Base-by-base conservation (phyloP, 2,113 vertebrate species). In the Nothobranchius furzeri region DNA sequence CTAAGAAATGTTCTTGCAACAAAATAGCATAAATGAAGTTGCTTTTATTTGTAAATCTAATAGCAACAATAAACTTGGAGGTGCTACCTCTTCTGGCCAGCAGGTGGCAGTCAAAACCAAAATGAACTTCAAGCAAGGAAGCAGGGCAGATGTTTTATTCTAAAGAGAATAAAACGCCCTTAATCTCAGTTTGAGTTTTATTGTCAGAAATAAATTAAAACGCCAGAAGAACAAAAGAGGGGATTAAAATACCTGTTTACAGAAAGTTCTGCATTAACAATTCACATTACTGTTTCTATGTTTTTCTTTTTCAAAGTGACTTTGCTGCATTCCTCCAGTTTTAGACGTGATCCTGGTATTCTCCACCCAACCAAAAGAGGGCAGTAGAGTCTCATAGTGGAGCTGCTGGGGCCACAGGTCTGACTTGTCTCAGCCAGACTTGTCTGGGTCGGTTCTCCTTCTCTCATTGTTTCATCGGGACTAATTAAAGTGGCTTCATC, bases 401-500 rank as follows among this genome's bases (percentile, higher is more conserved):
- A 36, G 7, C 40, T 12, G 1, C 37, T 9, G 0, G 46, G 10
- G 14, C 47, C 6, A 9, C 17, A 56, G 58, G 42, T 72, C 37
- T 17, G 56, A 14, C 46, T 69, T 49, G 42, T 40, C 37, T 65
- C 15, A 20, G 52, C 68, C 50, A 24, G 2, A 47, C 10, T 77
- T 69, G 76, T 61, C 67, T 51, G 37, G 76, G 69, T 67, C 72
- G 36, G 67, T 59, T 63, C 55, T 46, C 40, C 30, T 30, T 30
- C 52, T 60, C 30, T 11, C 35, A 43, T 60, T 47, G 81, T 92
- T 92, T 92, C 90, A 85, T 47, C 71, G 92, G 89, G 92, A 93
- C 79, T 91, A 92, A 93, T 93, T 93, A 92, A 80, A 61, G 78
- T 61, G 74, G 79, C 90, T 87, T 92, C 86, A 84, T 89, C 81